Base-by-base conservation (phyloP, 2,113 vertebrate genomes). In the Gymnorhina tibicen region DNA sequence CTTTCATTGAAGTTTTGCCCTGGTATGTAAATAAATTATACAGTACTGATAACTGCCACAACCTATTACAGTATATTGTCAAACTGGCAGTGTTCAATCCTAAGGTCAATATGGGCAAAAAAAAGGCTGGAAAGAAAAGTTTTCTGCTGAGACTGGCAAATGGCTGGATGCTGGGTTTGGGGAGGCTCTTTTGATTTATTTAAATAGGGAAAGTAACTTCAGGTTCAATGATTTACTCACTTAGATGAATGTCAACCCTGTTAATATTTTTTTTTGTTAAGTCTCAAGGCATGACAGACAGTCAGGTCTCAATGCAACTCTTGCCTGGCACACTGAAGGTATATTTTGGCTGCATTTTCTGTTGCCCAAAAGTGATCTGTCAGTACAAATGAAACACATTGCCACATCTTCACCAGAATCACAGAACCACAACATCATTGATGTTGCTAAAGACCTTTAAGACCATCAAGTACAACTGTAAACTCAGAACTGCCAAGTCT, bases 131-230 rank as follows among this genome's bases (percentile, higher is more conserved):
- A 79, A 79, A 83, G 46, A 72, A 27, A 73, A 49, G 13, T 78
- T 93, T 83, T 92, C n/a, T 87, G 19, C n/a, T 87, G 64, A 72
- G n/a, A 66, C 28, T 44, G 33, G 55, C 55, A 90, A 76, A 53
- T 52, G 37, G 1, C 10, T 2, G 1, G 22, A 30, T 72, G 18
- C 2, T 37, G 35, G 5, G 5, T 67, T 4, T 78, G 3, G 2
- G 33, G 17, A 85, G 46, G 11, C 2, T 69, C 26, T 33, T 87
- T 60, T 0, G 0, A 7, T 66, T 64, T 79, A 58, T 75, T 7
- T 68, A 78, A 89, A 63, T 46, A 26, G 44, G 30, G 68, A 84
- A 78, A 72, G 21, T 67, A 78, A 46, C 30, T 87, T 85, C 16
- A 64, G 12, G 27, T 63, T 94, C 41, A 50, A 20, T 50, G 19